phyloP scores from a whole-genome alignment of 2,888 invertebrate genomes.

The Trissoscelio sp. region DNA sequence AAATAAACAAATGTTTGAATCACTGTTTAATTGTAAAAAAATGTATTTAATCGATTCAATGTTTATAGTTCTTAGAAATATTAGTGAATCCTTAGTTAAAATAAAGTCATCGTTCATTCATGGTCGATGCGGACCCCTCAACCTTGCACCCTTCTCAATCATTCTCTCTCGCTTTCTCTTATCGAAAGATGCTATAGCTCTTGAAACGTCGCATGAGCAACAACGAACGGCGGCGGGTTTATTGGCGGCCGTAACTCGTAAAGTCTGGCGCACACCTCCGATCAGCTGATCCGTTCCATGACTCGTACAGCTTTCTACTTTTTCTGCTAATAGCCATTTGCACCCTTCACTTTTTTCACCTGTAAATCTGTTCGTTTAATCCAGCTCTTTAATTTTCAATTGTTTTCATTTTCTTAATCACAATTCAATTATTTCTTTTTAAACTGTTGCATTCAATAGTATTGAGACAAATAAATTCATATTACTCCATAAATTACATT shows the following conservation, averaged over 20 bases:
- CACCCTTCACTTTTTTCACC: conserved; percentile 48
- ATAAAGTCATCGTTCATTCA: conserved; percentile 77
- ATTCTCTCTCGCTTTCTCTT: conserved; percentile 67
- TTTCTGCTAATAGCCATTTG: conserved; percentile 66
- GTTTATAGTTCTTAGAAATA: too few relatives aligned
- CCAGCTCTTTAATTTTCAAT: conserved; percentile 37
- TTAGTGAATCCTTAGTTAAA: conserved; percentile 38
- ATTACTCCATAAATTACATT: not conserved
- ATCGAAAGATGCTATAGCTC: conserved; percentile 73
- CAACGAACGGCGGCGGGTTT: conserved; percentile 82
- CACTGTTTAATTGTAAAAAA: too few relatives aligned
- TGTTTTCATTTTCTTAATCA: conserved; percentile 3
- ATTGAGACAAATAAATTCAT: conserved; percentile 9
- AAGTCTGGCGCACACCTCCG: conserved; percentile 83
- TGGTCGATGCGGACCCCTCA: conserved; percentile 73
- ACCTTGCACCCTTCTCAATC: conserved; percentile 71
- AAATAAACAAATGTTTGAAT: too few relatives aligned
- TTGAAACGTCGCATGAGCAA: conserved; percentile 81
- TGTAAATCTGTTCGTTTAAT: conserved; percentile 38
- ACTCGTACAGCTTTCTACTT: conserved; percentile 77
- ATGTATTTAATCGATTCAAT: too few relatives aligned
- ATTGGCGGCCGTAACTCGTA: conserved; percentile 84
- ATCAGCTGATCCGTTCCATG: conserved; percentile 84
- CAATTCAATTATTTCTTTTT: conserved; percentile 1
- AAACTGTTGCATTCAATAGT: conserved; percentile 4